These are phyloP conservation scores for Mus minutoides DNA, from an alignment of 2,797 vertebrate genomes.

Conservation along the genomic window DNA sequence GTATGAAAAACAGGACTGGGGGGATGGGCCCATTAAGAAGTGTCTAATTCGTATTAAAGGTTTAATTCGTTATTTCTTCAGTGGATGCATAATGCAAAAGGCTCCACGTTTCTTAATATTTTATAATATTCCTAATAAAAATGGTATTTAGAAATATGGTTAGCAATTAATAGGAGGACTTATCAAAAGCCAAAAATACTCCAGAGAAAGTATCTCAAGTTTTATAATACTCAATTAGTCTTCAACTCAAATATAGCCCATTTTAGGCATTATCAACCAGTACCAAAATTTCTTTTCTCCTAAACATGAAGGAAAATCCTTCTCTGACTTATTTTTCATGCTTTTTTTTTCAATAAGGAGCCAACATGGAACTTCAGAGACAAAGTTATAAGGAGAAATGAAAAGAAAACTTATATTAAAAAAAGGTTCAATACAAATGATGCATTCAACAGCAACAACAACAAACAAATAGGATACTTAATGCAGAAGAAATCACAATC, in stretches of 20 bases:
- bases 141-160: not conserved
- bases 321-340: slow-evolving; percentile 20
- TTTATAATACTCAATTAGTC: not conserved
- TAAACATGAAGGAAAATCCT: not conserved
- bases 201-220: not conserved
- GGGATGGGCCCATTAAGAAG: not conserved
- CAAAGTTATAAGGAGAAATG: not conserved
- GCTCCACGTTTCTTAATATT: not conserved
- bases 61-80: slow-evolving; percentile 9
- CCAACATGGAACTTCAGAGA: slow-evolving; percentile 26
- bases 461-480: slow-evolving; percentile 6
- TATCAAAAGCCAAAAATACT: not conserved
- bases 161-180: not conserved
- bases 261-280: not conserved
- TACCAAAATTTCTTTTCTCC: not conserved
- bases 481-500: not conserved
- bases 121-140: not conserved
- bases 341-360: not conserved
- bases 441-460: not conserved
- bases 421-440: not conserved
- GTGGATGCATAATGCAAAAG: not conserved
- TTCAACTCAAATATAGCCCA: slow-evolving; percentile 4
- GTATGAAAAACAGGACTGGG: accelerated
- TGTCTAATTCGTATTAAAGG: not conserved
- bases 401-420: slow-evolving; percentile 41